These are phyloP conservation scores for Blastobasis lacticolella DNA, from an alignment of 2,888 invertebrate species.

Conservation along the genomic window DNA sequence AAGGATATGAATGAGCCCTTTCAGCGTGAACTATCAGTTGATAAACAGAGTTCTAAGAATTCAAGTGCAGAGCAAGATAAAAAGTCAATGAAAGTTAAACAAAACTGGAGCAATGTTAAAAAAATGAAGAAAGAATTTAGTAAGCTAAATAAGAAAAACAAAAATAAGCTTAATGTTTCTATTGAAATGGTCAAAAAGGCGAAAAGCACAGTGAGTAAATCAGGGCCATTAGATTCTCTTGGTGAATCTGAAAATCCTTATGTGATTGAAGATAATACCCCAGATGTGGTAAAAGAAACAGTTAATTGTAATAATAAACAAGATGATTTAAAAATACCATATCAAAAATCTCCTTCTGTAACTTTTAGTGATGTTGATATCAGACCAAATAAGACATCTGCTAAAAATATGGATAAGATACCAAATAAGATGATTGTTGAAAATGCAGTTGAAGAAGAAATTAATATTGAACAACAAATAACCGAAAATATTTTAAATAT, in stretches of 20 bases:
- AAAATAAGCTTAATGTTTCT: conserved; percentile 61
- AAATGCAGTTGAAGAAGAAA: background rate
- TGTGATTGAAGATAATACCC: conserved; percentile 47
- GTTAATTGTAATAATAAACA: background rate
- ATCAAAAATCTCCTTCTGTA: background rate
- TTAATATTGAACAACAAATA: background rate
- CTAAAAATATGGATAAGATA: conserved; percentile 3
- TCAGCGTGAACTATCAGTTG: conserved; percentile 18
- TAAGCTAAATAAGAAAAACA: conserved; percentile 50
- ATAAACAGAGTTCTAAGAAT: conserved; percentile 32
- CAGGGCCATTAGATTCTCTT: conserved; percentile 2
- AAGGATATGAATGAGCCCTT: conserved; percentile 26
- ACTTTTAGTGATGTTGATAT: background rate
- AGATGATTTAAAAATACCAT: background rate
- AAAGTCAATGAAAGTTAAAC: conserved; percentile 35
- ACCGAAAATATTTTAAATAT: conserved; percentile 3
- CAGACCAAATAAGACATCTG: conserved; percentile 5
- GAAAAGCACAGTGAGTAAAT: conserved; percentile 27
- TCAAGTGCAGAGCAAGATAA: conserved; percentile 33
- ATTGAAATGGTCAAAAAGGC: conserved; percentile 59
- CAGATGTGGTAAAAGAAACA: conserved; percentile 11
- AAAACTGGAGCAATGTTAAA: conserved; percentile 59
- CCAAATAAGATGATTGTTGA: background rate
- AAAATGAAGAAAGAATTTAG: conserved; percentile 64
- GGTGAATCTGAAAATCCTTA: conserved; percentile 14